Evolutionary conservation across 2,113 vertebrate species (phyloP).

Genomic region (Oreochromis spilurus): DNA sequence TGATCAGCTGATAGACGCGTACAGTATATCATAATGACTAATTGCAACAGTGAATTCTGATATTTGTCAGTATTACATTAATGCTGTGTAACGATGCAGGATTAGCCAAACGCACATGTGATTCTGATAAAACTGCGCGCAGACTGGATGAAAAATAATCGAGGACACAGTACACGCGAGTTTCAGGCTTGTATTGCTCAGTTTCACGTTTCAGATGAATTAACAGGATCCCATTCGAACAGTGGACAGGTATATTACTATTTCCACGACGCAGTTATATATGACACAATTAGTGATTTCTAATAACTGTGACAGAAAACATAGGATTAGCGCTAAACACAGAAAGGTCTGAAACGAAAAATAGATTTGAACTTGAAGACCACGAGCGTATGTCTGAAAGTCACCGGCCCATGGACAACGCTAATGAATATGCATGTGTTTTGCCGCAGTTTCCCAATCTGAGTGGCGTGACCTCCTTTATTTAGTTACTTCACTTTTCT

Average conservation of each 20-base stretch:
- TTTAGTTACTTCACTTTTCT: background rate
- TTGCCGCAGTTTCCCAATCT: background rate
- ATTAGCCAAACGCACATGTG: background rate
- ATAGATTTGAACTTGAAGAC: background rate
- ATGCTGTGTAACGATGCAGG: background rate
- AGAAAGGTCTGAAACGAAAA: background rate
- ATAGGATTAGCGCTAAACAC: background rate
- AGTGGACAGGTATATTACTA: background rate
- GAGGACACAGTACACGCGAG: background rate
- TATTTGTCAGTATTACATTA: background rate
- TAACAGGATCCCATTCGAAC: background rate
- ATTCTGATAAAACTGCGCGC: background rate
- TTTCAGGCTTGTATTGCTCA: background rate
- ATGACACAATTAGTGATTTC: background rate
- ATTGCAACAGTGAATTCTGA: background rate
- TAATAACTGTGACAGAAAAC: background rate
- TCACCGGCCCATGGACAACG: background rate
- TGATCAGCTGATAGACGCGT: background rate
- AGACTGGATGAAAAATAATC: background rate
- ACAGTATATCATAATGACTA: background rate
- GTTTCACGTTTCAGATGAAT: background rate
- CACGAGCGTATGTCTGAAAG: background rate
- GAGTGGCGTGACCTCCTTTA: background rate
- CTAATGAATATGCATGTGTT: background rate
- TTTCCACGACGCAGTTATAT: background rate